Evolutionary conservation across 2,113 vertebrate species (phyloP).

Genomic region (Phodopus roborovskii): DNA sequence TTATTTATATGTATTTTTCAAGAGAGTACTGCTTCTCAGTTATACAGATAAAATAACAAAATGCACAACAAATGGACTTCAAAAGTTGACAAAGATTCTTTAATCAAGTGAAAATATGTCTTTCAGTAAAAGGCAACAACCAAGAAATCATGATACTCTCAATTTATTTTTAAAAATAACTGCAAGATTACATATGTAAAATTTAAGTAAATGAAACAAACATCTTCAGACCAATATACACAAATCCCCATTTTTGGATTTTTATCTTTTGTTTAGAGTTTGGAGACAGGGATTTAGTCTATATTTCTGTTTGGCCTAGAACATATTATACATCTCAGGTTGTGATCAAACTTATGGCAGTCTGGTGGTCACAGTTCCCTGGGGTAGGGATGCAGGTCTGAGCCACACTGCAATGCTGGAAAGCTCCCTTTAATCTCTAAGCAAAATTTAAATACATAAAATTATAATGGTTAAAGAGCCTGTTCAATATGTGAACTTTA

Average conservation of each 20-base stretch:
- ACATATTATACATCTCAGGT: not conserved
- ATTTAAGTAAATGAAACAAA: not conserved
- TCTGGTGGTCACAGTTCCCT: no score
- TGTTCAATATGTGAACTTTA: conserved; percentile 26
- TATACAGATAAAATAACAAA: not conserved
- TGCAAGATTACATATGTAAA: not conserved
- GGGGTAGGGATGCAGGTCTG: not conserved
- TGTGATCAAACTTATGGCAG: not conserved
- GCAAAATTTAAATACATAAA: conserved; percentile 34
- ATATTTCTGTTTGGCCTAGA: not conserved
- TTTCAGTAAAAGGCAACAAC: not conserved
- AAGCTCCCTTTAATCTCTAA: not conserved
- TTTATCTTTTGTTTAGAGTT: not conserved
- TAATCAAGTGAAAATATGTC: not conserved
- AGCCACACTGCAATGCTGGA: not conserved
- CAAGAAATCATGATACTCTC: conserved; percentile 22
- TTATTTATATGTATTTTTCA: conserved; percentile 46
- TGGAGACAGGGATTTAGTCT: not conserved
- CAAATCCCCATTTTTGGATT: not conserved
- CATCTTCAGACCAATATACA: not conserved
- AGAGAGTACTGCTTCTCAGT: conserved; percentile 30
- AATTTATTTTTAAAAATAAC: conserved; percentile 26
- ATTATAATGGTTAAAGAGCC: not conserved
- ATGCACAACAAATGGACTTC: not conserved
- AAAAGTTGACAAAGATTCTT: conserved; percentile 34